Base-by-base conservation (phyloP, 2,113 vertebrate species). In the Furnarius figulus region DNA sequence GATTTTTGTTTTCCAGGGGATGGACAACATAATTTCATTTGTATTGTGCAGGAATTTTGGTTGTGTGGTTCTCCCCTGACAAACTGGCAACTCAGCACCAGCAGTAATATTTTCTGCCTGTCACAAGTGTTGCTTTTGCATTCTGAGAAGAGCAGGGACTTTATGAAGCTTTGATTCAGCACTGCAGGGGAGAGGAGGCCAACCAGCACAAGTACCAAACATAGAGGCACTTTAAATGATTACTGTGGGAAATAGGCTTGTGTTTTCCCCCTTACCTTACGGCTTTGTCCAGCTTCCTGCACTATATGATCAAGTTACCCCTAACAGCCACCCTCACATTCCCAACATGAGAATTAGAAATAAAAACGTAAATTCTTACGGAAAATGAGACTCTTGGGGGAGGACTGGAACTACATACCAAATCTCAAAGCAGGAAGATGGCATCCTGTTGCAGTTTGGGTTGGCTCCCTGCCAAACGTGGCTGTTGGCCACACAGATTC, bases 121-220 rank as follows among this genome's bases (percentile, higher is more conserved):
- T 95, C 93, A 94, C 40, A 86, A 94, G 79, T 24, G 73, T 86
- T 96, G 42, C 61, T 96, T 95, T 91, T 75, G 65, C 86, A 63
- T 96, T 97, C 75, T 70, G 93, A 86, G 37, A 78, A 65, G 90
- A 94, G 71, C n/a, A 9, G 53, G 40, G 90, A 70, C 61, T 95
- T 96, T 52, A 74, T 89, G 95, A 97, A 85, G 94, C 86, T 96
- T 96, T 94, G 90, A 95, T 97, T 95, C 52, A 72, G 84, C 93
- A 84, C 88, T 89, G 95, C 93, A 79, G 94, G 94, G 89, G 71
- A 95, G 84, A 75, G 87, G 47, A 92, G 72, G 52, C 86, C 75
- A 73, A 81, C 82, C 68, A 83, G 80, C 67, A 75, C 27, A 84
- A 92, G 55, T 73, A 89, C 52, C 58, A 62, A 80, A 78, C 1